These are phyloP conservation scores for Bathynomus jamesi DNA, from an alignment of 1,140 invertebrate species.

Conservation along the genomic window DNA sequence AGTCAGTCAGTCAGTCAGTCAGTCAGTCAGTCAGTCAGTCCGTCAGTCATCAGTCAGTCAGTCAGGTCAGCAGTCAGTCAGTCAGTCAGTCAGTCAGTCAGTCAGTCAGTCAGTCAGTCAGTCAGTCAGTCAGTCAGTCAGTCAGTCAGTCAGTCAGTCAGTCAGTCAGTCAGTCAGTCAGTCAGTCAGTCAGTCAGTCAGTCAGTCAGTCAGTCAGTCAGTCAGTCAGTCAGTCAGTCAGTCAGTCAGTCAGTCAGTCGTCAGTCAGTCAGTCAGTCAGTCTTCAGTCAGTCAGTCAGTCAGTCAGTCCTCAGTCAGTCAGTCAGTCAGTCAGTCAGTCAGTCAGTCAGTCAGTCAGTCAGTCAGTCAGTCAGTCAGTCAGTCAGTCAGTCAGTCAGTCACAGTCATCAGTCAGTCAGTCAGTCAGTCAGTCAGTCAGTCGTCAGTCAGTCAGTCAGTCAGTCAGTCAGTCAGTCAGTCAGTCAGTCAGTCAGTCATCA, in stretches of 20 bases:
- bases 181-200: conserved; percentile 4
- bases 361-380: background rate
- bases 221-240: background rate
- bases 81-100: conserved; percentile 10
- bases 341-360: background rate
- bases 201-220: conserved; percentile 9
- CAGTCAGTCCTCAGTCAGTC: conserved; percentile 26
- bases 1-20: conserved; percentile 16
- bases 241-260: background rate
- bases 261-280: conserved; percentile 16
- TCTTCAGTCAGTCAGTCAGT: conserved; percentile 25
- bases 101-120: conserved; percentile 10
- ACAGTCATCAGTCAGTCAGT: background rate
- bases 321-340: conserved; percentile 21
- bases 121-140: conserved; percentile 7
- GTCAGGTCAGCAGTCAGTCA: conserved; percentile 16
- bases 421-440: background rate
- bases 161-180: conserved; percentile 9
- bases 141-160: background rate
- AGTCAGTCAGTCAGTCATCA: background rate
- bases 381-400: conserved; percentile 9
- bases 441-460: conserved; percentile 11
- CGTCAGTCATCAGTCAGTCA: conserved; percentile 18
- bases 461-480: conserved; percentile 6
- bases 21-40: conserved; percentile 19